Percentiles rank a stretch among this genome's conserved stretches.
Conservation (phyloP, 1,140 invertebrate genomes). For the Epicauta chinensis region DNA sequence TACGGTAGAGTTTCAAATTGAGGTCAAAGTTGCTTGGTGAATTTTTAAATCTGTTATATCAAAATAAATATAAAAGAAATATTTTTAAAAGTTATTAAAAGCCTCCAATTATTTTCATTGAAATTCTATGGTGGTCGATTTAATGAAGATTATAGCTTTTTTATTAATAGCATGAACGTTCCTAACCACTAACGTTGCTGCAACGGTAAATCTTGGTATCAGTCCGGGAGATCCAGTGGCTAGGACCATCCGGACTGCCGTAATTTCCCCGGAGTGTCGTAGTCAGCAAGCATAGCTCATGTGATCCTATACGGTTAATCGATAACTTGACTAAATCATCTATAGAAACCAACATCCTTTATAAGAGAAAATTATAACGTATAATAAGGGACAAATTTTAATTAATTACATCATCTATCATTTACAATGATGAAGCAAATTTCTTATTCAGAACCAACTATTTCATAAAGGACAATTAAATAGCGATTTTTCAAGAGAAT, state of each 20-base stretch:
- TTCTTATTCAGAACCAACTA: too few species aligned
- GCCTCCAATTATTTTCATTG: neutral
- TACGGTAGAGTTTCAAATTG: neutral
- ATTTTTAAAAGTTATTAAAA: neutral
- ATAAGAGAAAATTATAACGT: too few species aligned
- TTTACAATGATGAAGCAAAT: neutral
- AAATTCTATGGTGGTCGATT: neutral
- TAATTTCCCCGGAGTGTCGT: constrained; percentile 30
- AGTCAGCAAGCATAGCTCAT: constrained; percentile 28
- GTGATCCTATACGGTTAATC: constrained; percentile 19
- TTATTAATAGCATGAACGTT: constrained; percentile 14
- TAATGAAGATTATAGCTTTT: constrained; percentile 16
- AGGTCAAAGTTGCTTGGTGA: too few species aligned
- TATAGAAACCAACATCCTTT: too few species aligned
- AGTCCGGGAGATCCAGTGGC: constrained; percentile 19
- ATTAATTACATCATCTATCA: neutral
- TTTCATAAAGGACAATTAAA: too few species aligned
- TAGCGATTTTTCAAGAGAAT: too few species aligned
- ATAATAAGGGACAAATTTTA: neutral
- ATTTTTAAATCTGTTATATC: neutral
- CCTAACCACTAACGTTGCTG: constrained; percentile 17
- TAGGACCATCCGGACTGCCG: constrained; percentile 19
- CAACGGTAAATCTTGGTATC: constrained; percentile 27
- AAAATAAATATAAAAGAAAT: neutral
- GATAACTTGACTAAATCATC: constrained; percentile 16